phyloP scores from a whole-genome alignment of 2,888 invertebrate genomes.

The Mesorhabditis spiculigera region DNA sequence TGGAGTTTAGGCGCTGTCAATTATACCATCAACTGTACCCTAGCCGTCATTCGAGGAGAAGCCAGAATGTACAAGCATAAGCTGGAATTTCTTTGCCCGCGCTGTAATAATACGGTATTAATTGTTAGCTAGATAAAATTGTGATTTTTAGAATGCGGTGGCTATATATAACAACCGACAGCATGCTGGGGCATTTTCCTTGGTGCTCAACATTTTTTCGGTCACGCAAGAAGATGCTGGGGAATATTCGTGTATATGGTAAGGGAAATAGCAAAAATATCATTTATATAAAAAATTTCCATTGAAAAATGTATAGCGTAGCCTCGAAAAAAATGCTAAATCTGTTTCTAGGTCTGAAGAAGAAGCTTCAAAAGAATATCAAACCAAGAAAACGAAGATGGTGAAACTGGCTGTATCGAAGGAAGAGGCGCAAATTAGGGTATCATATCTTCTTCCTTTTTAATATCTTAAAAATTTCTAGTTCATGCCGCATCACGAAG shows the following conservation, averaged over 20 bases:
- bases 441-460: not conserved
- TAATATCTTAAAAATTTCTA: not conserved
- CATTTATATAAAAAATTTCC: no score
- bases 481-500: not conserved
- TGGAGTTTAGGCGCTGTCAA: not conserved
- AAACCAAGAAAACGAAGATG: not conserved
- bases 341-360: not conserved
- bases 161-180: no score
- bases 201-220: not conserved
- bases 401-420: not conserved
- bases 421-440: not conserved
- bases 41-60: not conserved
- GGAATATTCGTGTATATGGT: not conserved
- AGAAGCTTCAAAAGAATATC: not conserved
- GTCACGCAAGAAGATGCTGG: not conserved
- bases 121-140: no score
- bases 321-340: not conserved
- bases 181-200: not conserved
- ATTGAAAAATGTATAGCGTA: not conserved
- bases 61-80: no score
- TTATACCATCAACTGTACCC: conserved; percentile 1
- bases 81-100: no score
- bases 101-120: no score
- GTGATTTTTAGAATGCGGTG: no score
- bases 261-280: not conserved